Percentiles rank a stretch among this genome's conserved stretches.
Evolutionary conservation across 2,113 vertebrate genomes (phyloP).

Genomic region (Otolemur garnettii): DNA sequence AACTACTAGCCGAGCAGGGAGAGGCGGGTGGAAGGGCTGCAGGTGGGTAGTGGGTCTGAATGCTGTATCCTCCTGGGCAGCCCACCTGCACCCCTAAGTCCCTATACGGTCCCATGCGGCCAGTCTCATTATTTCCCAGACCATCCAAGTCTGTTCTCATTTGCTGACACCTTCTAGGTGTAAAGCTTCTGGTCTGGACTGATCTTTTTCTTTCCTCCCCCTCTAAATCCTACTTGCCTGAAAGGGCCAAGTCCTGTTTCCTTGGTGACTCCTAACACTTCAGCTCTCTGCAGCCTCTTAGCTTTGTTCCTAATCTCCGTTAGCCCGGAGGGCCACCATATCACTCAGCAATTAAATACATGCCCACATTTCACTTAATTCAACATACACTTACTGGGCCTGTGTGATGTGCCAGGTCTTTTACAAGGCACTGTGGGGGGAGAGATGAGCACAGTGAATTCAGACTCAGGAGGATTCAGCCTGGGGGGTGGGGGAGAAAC

Average conservation of each 20-base stretch:
- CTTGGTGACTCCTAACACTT: neutral
- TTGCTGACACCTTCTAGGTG: neutral
- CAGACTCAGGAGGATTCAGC: neutral
- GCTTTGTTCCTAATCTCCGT: neutral
- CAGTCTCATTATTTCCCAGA: neutral
- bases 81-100: fast-evolving
- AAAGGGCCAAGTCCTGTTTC: neutral
- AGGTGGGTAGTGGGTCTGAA: neutral
- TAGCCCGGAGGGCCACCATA: neutral
- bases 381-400: neutral
- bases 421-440: neutral
- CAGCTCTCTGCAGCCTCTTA: neutral
- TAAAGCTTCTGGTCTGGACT: neutral
- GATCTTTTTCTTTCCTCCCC: neutral
- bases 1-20: neutral
- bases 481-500: neutral
- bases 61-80: neutral
- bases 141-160: neutral
- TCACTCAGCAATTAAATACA: neutral
- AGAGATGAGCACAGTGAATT: neutral
- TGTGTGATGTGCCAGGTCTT: neutral
- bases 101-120: neutral
- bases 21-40: neutral
- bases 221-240: neutral
- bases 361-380: neutral